Base-by-base conservation (phyloP, 2,797 vertebrate genomes). In the Remorina albescens region DNA sequence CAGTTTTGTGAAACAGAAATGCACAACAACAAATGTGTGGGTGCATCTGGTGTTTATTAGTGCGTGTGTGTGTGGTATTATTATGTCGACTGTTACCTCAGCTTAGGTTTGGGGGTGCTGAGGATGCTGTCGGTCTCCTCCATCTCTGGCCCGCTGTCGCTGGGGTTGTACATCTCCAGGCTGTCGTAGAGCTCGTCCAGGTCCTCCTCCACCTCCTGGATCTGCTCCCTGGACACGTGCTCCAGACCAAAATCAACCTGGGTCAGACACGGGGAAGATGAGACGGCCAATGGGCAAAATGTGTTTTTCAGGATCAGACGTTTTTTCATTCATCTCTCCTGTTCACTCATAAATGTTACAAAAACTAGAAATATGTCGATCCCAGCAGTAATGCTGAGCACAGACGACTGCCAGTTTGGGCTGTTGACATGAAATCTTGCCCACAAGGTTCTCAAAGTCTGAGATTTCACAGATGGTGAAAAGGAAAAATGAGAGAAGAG, bases 151-250 rank as follows among this genome's bases (percentile, higher is more conserved):
- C 97, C 97, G 0, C 97, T 99, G 94, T 99, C 98, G 5, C 97
- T 98, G 84, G 97, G 97, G 91, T 99, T 99, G 92, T 98, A 99
- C 94, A 99, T 97, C 89, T 99, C 97, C 86, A 99, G 91, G 72
- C 97, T 99, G 89, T 99, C 97, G 6, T 99, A 99, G 5, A 99
- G 96, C 80, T 98, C 96, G 26, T 98, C 97, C 86, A 99, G 88
- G 71, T 99, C 98, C 90, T 98, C 98, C 79, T 99, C 97, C 62
- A 97, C 97, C 82, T 98, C 97, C 85, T 97, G 97, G 75, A 97
- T 97, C 95, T 99, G 97, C 92, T 98, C 97, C 80, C 92, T 93
- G 55, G 95, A 98, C 75, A 97, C 95, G 2, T 95, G 94, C 79
- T 97, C 97, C 82, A 98, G 86, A 0, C 96, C 96, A 3, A 97